Evolutionary conservation across 2,797 vertebrate genomes (phyloP).

Genomic region (Nothura maculosa): DNA sequence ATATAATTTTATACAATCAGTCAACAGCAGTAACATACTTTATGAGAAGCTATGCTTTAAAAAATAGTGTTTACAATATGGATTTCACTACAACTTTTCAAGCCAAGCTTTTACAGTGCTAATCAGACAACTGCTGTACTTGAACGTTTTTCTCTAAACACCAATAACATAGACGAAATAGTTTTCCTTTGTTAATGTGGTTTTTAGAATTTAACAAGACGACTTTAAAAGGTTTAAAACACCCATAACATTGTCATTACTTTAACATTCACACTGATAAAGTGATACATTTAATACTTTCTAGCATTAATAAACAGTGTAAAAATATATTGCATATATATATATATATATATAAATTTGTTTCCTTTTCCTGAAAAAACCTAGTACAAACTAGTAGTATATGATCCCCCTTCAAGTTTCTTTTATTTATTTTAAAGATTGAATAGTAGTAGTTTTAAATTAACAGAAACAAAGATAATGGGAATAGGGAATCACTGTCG

Average conservation of each 20-base stretch:
- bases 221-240: slow-evolving; percentile 56
- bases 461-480: slow-evolving; percentile 56
- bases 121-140: slow-evolving; percentile 54
- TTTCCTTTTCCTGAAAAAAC: slow-evolving; percentile 80
- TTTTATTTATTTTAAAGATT: slow-evolving; percentile 74
- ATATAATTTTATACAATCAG: slow-evolving; percentile 68
- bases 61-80: slow-evolving; percentile 49
- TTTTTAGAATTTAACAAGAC: slow-evolving; percentile 62
- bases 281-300: slow-evolving; percentile 72
- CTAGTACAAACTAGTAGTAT: slow-evolving; percentile 80
- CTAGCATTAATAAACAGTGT: slow-evolving; percentile 79
- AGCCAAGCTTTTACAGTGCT: slow-evolving; percentile 64
- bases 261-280: slow-evolving; percentile 71
- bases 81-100: slow-evolving; percentile 53
- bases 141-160: slow-evolving; percentile 10
- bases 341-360: slow-evolving; percentile 69
- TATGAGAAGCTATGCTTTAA: slow-evolving; percentile 60
- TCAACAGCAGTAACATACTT: slow-evolving; percentile 66
- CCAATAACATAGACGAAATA: slow-evolving; percentile 41
- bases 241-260: slow-evolving; percentile 46
- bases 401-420: slow-evolving; percentile 80
- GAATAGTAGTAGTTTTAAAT: slow-evolving; percentile 74
- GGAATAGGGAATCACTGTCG: slow-evolving; percentile 41
- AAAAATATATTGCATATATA: slow-evolving; percentile 82
- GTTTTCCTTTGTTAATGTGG: slow-evolving; percentile 45